A percentile compares a stretch with the other conserved stretches of the same genome.
phyloP scores from a whole-genome alignment of 2,888 invertebrate species.

The Homarus gammarus region DNA sequence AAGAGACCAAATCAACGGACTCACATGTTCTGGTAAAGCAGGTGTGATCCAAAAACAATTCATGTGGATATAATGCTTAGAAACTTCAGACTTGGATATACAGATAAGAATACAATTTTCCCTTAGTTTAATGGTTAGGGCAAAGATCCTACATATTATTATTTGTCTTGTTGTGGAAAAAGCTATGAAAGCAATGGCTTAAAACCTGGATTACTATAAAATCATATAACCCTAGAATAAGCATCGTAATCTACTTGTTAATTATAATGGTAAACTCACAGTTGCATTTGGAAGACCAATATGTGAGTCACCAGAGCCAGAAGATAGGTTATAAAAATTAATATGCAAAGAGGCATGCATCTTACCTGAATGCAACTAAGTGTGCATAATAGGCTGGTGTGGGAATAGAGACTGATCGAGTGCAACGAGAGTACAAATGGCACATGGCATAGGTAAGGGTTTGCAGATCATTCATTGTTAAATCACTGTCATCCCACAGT shows the following conservation, averaged over 20 bases:
- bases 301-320: not conserved
- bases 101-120: too few relatives aligned
- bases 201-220: not conserved
- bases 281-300: not conserved
- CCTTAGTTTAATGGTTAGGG: too few relatives aligned
- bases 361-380: constrained; percentile 77
- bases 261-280: not conserved
- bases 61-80: too few relatives aligned
- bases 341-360: not conserved
- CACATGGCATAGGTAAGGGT: constrained; percentile 90
- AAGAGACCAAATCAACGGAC: too few relatives aligned
- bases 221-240: not conserved
- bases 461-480: constrained; percentile 88
- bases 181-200: not conserved
- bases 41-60: too few relatives aligned
- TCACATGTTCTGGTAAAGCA: too few relatives aligned
- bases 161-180: too few relatives aligned
- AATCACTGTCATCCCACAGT: constrained; percentile 87
- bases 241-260: not conserved
- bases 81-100: too few relatives aligned
- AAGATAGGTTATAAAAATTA: not conserved
- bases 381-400: constrained; percentile 79
- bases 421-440: constrained; percentile 91
- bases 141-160: not conserved
- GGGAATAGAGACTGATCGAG: constrained; percentile 82